Conservation (phyloP, 2,888 invertebrate species). For the Acanthosepion pharaonis region DNA sequence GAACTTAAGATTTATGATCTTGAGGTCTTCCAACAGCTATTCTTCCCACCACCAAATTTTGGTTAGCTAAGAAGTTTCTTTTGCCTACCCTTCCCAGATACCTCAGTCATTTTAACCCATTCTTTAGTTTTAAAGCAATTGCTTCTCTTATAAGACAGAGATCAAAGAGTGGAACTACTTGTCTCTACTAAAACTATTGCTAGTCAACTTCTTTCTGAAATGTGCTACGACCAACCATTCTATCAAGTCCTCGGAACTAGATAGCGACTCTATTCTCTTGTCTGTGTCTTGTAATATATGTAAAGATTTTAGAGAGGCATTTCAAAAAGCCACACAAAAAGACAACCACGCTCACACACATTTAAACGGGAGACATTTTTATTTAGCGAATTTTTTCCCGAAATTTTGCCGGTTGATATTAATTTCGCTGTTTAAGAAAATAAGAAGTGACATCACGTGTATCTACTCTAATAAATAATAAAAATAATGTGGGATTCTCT, state of each 20-base stretch:
- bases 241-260: background rate
- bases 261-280: background rate
- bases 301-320: too few species aligned
- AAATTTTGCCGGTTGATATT: too few species aligned
- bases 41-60: background rate
- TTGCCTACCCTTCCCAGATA: background rate
- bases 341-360: too few species aligned
- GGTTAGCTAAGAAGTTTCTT: background rate
- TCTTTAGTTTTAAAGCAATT: background rate
- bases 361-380: too few species aligned
- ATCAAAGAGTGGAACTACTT: background rate
- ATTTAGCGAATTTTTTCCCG: too few species aligned
- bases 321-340: too few species aligned
- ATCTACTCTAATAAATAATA: too few species aligned
- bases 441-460: too few species aligned
- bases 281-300: background rate
- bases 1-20: constrained; percentile 9
- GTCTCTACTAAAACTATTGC: background rate
- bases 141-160: background rate
- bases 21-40: background rate
- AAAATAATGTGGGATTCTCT: too few species aligned
- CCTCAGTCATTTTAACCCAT: background rate
- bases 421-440: too few species aligned
- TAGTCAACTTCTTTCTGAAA: background rate
- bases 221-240: background rate